Evolutionary conservation across 2,113 vertebrate genomes (phyloP).

Genomic region (Thunnus thynnus): DNA sequence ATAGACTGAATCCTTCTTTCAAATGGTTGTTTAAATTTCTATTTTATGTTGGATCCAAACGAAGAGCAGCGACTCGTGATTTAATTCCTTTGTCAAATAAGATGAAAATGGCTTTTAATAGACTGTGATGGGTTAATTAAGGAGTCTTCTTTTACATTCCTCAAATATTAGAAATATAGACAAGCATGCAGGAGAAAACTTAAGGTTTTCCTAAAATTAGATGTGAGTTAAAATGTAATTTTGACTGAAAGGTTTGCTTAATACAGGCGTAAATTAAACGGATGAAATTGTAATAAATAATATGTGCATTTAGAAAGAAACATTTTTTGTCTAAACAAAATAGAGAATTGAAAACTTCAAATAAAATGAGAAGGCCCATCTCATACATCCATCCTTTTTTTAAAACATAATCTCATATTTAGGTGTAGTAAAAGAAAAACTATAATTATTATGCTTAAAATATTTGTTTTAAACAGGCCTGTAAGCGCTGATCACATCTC

Average conservation of each 20-base stretch:
- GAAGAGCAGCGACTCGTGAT: conserved; percentile 17
- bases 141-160: background rate
- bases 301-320: background rate
- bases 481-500: background rate
- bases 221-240: conserved; percentile 26
- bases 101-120: background rate
- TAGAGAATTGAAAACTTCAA: background rate
- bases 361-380: background rate
- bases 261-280: background rate
- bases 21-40: background rate
- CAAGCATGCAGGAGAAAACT: background rate
- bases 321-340: conserved; percentile 5
- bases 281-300: background rate
- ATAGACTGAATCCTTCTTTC: background rate
- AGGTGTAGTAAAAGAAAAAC: conserved; percentile 1
- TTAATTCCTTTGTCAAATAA: conserved; percentile 29
- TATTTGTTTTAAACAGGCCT: conserved; percentile 3
- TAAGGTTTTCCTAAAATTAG: background rate
- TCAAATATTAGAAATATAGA: conserved; percentile 22
- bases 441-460: conserved; percentile 4
- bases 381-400: too few relatives aligned
- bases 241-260: conserved; percentile 1
- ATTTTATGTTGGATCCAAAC: conserved; percentile 4
- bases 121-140: background rate
- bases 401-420: background rate